Conservation (phyloP, 2,888 invertebrate species). For the Eucera pruinosa region DNA sequence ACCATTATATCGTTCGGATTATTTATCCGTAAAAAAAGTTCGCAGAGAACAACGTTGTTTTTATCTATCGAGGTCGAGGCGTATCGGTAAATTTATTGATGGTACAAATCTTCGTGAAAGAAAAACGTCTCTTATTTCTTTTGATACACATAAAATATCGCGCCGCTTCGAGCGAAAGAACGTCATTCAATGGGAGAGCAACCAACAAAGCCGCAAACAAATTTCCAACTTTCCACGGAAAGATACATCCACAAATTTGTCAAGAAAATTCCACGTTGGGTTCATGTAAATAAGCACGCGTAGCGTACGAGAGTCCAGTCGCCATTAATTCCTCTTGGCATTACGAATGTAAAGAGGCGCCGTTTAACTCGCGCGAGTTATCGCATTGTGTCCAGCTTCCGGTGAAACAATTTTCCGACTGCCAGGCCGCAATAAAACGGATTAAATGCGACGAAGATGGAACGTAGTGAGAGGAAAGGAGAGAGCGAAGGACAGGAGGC, state of each 20-base stretch:
- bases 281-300: background rate
- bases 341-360: background rate
- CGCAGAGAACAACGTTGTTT: background rate
- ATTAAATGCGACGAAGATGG: slow-evolving; percentile 4
- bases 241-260: background rate
- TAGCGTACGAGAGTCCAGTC: background rate
- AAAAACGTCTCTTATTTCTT: background rate
- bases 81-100: slow-evolving; percentile 26
- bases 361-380: slow-evolving; percentile 5
- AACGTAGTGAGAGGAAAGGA: background rate
- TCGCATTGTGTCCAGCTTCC: background rate
- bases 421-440: slow-evolving; percentile 11
- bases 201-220: background rate
- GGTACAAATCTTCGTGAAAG: background rate
- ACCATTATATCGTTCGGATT: background rate
- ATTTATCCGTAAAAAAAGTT: slow-evolving; percentile 7
- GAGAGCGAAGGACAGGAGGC: slow-evolving; percentile 10
- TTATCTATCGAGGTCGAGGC: background rate
- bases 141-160: background rate
- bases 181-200: background rate
- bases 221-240: background rate
- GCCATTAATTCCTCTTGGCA: background rate
- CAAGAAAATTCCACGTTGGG: background rate
- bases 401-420: slow-evolving; percentile 19
- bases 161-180: background rate